Conservation (phyloP, 2,797 vertebrate genomes). For the Bradypodion pumilum region DNA sequence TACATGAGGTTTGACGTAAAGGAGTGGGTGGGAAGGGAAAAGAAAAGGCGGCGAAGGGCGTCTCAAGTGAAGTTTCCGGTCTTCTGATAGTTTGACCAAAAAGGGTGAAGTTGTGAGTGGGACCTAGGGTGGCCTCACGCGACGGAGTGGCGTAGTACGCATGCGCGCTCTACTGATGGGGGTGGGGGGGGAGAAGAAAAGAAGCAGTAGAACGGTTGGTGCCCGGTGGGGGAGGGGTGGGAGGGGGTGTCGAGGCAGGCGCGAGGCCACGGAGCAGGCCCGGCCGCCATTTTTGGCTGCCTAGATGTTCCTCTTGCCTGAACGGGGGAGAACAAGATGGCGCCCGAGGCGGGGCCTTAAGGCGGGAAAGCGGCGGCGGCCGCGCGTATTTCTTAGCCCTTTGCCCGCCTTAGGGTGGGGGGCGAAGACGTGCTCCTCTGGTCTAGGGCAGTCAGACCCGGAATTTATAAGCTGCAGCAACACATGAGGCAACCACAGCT, state of each 20-base stretch:
- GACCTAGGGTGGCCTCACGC: accelerated
- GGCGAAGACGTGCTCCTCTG: not conserved
- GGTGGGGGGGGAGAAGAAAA: too few species aligned
- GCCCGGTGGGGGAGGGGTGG: too few species aligned
- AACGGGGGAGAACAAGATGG: slow-evolving; percentile 32
- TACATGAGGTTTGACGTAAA: too few species aligned
- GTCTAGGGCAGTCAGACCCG: not conserved
- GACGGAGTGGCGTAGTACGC: not conserved
- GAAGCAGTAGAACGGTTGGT: accelerated
- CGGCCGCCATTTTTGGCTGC: slow-evolving; percentile 11
- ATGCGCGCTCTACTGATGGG: not conserved
- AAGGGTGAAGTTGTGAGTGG: not conserved
- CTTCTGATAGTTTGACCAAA: not conserved
- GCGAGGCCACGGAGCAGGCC: not conserved
- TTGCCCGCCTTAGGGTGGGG: too few species aligned
- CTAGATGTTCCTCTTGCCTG: too few species aligned
- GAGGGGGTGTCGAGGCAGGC: too few species aligned
- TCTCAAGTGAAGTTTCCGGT: too few species aligned
- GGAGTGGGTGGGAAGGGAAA: too few species aligned
- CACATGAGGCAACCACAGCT: too few species aligned
- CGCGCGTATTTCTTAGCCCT: too few species aligned
- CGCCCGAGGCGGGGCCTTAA: slow-evolving; percentile 17
- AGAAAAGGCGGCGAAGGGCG: accelerated
- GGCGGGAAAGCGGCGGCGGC: not conserved
- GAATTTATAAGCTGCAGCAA: too few species aligned